A percentile compares a stretch with the other conserved stretches of the same genome.
Evolutionary conservation across 2,888 invertebrate genomes (phyloP).

Genomic region (Junonia oenone): DNA sequence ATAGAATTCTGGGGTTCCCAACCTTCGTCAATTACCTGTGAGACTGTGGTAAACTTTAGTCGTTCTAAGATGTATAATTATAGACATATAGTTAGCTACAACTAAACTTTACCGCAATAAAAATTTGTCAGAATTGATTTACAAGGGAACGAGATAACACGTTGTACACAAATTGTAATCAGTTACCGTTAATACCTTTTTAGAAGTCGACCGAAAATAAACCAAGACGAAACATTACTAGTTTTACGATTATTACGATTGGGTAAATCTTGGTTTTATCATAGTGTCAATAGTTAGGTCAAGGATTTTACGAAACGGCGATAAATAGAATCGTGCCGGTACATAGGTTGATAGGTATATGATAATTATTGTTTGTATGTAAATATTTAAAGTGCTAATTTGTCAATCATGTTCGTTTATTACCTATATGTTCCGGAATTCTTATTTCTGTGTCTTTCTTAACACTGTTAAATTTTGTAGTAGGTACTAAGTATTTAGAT

Average conservation of each 20-base stretch:
- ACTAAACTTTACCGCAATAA: too few relatives aligned
- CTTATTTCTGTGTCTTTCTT: background rate
- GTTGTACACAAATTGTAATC: too few relatives aligned
- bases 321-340: conserved; percentile 6
- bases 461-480: background rate
- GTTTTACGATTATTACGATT: background rate
- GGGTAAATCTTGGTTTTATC: background rate
- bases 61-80: too few relatives aligned
- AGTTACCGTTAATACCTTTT: too few relatives aligned
- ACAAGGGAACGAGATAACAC: too few relatives aligned
- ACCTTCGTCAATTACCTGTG: too few relatives aligned
- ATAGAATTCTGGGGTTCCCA: too few relatives aligned
- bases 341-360: background rate
- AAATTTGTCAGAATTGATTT: too few relatives aligned
- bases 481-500: too few relatives aligned
- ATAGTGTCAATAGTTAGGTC: conserved; percentile 4
- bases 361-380: conserved; percentile 3
- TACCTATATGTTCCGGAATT: background rate
- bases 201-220: too few relatives aligned
- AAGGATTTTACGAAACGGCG: conserved; percentile 6
- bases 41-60: too few relatives aligned
- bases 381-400: conserved; percentile 1
- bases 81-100: too few relatives aligned
- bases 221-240: background rate
- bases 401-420: background rate